These are phyloP conservation scores for Lytechinus variegatus DNA, from an alignment of 35 echinoderm and acorn worm species.

Conservation along the genomic window DNA sequence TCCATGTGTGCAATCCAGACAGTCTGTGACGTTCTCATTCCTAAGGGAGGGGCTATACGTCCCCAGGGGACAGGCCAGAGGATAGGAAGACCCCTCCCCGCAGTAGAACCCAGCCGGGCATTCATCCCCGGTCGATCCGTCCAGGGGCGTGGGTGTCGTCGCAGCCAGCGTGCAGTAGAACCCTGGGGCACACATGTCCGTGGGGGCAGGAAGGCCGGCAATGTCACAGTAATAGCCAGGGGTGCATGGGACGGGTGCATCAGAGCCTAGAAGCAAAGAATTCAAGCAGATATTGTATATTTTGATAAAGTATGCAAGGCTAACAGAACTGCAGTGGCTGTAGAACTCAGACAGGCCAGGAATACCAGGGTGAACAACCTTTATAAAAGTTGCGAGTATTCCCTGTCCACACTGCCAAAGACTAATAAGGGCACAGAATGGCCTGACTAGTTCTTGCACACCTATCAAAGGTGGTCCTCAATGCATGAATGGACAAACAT, in stretches of 20 bases:
- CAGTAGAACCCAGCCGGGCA: constrained; percentile 96
- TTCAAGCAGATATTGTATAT: not conserved
- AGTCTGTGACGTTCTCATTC: constrained; percentile 89
- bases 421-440: too few relatives aligned
- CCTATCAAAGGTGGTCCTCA: too few relatives aligned
- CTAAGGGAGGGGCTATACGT: constrained; percentile 74
- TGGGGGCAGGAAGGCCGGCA: constrained; percentile 71
- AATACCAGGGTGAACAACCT: too few relatives aligned
- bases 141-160: constrained; percentile 76
- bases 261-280: constrained; percentile 66
- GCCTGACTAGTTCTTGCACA: too few relatives aligned
- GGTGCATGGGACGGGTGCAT: constrained; percentile 76
- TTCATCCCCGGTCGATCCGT: constrained; percentile 78
- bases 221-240: constrained; percentile 90
- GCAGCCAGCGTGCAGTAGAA: constrained; percentile 86
- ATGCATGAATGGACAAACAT: too few relatives aligned
- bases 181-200: constrained; percentile 72
- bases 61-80: constrained; percentile 75
- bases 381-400: too few relatives aligned
- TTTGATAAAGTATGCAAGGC: too few relatives aligned
- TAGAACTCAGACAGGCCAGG: too few relatives aligned
- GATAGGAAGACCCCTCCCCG: constrained; percentile 77
- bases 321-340: too few relatives aligned
- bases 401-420: too few relatives aligned
- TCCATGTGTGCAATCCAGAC: constrained; percentile 73